Percentiles rank a stretch among this genome's conserved stretches.
These are phyloP conservation scores for Crotalus helleri DNA, from an alignment of 2,113 vertebrate genomes.

Conservation along the genomic window DNA sequence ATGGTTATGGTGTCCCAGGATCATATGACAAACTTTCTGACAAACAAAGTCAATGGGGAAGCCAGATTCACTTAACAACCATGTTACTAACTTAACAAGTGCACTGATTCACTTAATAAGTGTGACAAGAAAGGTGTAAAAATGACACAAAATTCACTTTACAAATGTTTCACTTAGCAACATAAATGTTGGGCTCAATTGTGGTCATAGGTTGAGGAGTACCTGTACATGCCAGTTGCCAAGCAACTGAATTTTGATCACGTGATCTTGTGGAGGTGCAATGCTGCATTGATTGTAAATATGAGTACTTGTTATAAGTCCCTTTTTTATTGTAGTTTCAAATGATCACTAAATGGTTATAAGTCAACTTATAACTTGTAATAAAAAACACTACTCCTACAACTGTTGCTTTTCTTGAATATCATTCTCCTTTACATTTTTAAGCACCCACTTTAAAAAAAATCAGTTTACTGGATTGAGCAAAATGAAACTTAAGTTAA, in stretches of 20 bases:
- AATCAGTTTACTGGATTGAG: background rate
- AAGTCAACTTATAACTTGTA: background rate
- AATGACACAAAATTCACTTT: background rate
- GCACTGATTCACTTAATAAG: background rate
- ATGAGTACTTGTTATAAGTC: background rate
- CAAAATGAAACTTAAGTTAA: background rate
- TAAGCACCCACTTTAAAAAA: background rate
- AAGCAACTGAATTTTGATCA: background rate
- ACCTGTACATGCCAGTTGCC: background rate
- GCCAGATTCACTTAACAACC: no score
- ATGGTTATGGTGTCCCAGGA: no score
- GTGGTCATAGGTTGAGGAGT: background rate
- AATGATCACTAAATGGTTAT: background rate
- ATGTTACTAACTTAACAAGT: background rate
- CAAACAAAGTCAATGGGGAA: no score
- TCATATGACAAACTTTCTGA: background rate
- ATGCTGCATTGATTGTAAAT: background rate
- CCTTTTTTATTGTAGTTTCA: background rate
- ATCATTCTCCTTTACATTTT: background rate
- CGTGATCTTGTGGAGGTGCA: background rate
- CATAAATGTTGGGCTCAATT: no score
- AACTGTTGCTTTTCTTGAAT: background rate
- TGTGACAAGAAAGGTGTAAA: background rate
- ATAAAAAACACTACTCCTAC: background rate
- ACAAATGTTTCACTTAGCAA: no score